Evolutionary conservation across 92 coral and sea anemone species (phyloP), one percentile per base, ranked within the genome.

Genomic region (Muricea muricata): DNA sequence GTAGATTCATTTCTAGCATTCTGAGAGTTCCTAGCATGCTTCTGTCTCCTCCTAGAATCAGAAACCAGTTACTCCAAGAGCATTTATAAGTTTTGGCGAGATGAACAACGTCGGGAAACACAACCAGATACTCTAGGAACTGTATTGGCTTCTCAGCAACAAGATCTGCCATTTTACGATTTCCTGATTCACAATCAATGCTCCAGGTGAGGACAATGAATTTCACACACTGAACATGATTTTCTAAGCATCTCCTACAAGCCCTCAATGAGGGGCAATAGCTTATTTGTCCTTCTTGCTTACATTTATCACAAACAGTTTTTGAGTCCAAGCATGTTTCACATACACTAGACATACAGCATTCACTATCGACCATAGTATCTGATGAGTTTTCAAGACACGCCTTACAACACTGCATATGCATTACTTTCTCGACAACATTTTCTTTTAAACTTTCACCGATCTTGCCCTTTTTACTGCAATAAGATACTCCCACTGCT

Each of bases 81-180:
- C 91, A 83, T 54, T 84, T 84, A 86, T 78, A 84, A 33, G 86
- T 68, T 88, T 88, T 88, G 55, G 78, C 89, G 33, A 88, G 80
- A 69, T 88, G 85, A 50, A 88, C 92, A 75, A 55, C 85, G 68
- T 88, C 89, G 26, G 82, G 86, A 76, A 88, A 63, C 18, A 82
- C 88, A 25, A 88, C 91, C 21, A 88, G 85, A 65, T 77, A 78
- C 76, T 78, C 78, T 29, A 85, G 66, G 50, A 56, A 75, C 46
- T 35, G 39, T 17, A 76, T 84, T 48, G 61, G 20, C 77, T 69
- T 40, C 23, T 2, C 75, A 50, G 76, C 58, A 78, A 77, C 60
- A 84, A 84, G 88, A 78, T 88, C 85, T 26, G 81, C 76, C 92
- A 77, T 84, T 84, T 88, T 88, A 20, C 80, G 82, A 78, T 84